These are phyloP conservation scores for Calypte anna DNA, from an alignment of 2,113 vertebrate species.

Conservation along the genomic window DNA sequence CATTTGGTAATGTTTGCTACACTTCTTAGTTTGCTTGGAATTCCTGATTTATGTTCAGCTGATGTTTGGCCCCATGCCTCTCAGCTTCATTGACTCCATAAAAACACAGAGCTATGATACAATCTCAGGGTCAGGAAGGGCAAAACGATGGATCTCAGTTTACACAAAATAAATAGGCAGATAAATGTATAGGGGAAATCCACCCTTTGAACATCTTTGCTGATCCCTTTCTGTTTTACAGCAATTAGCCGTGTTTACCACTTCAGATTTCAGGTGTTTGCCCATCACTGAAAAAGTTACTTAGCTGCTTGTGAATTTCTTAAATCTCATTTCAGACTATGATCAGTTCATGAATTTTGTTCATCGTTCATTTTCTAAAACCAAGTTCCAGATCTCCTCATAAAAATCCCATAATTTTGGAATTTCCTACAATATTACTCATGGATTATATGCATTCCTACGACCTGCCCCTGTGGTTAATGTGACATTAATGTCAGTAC, in stretches of 20 bases:
- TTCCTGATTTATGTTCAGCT: neutral
- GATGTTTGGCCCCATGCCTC: neutral
- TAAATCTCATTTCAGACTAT: neutral
- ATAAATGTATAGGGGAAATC: neutral
- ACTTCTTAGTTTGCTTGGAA: neutral
- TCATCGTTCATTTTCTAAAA: neutral
- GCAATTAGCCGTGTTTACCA: neutral
- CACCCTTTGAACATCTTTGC: neutral
- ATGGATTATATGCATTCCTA: neutral
- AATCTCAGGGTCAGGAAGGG: neutral
- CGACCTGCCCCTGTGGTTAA: neutral
- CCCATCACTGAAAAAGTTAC: neutral
- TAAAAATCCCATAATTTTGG: neutral
- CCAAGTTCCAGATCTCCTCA: neutral
- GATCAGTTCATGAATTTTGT: neutral
- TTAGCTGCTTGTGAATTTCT: neutral
- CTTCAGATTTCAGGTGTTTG: neutral
- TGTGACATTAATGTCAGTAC: neutral
- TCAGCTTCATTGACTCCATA: fast-evolving
- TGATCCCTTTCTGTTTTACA: neutral
- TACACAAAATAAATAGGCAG: neutral
- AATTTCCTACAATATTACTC: neutral
- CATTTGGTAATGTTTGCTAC: neutral
- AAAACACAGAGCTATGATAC: fast-evolving
- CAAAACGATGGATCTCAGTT: neutral